A percentile compares a stretch with the other conserved stretches of the same genome.
These are phyloP conservation scores for Nephrotoma guestfalica DNA, from an alignment of 2,888 invertebrate species.

Conservation along the genomic window DNA sequence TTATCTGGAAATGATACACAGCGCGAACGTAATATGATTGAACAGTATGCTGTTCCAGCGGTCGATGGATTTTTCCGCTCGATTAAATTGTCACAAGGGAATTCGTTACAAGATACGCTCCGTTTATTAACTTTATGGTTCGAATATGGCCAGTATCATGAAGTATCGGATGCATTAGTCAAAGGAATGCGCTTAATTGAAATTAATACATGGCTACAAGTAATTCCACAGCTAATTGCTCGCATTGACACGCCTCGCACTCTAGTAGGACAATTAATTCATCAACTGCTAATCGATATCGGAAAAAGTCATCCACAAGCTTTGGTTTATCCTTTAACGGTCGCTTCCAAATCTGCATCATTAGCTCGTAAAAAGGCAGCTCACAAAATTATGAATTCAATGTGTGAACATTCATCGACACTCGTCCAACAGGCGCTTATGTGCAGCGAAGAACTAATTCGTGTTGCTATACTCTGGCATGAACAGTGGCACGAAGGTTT, in stretches of 20 bases:
- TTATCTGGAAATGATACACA: constrained; percentile 13
- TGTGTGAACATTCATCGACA: constrained; percentile 86
- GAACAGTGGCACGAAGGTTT: constrained; percentile 98
- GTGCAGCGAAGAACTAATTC: constrained; percentile 92
- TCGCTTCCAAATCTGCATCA: constrained; percentile 90
- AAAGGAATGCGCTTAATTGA: constrained; percentile 88
- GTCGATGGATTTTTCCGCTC: constrained; percentile 94
- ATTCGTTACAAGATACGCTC: constrained; percentile 90
- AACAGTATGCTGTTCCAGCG: constrained; percentile 80
- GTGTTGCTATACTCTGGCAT: constrained; percentile 98
- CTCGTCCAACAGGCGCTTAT: constrained; percentile 92
- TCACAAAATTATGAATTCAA: constrained; percentile 83
- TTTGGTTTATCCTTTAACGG: constrained; percentile 91
- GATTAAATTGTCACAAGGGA: constrained; percentile 81
- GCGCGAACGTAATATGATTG: constrained; percentile 26
- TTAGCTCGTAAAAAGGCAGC: constrained; percentile 76
- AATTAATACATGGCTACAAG: constrained; percentile 98
- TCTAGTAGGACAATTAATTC: constrained; percentile 79
- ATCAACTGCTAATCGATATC: constrained; percentile 87
- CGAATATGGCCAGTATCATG: constrained; percentile 88
- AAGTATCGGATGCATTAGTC: constrained; percentile 84
- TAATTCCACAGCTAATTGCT: constrained; percentile 96
- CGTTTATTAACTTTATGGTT: constrained; percentile 95
- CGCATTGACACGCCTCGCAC: constrained; percentile 88
- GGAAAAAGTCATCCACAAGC: constrained; percentile 98